Percentiles rank a stretch among this genome's conserved stretches.
Conservation (phyloP, 2,113 vertebrate species). For the Ochotona curzoniae region DNA sequence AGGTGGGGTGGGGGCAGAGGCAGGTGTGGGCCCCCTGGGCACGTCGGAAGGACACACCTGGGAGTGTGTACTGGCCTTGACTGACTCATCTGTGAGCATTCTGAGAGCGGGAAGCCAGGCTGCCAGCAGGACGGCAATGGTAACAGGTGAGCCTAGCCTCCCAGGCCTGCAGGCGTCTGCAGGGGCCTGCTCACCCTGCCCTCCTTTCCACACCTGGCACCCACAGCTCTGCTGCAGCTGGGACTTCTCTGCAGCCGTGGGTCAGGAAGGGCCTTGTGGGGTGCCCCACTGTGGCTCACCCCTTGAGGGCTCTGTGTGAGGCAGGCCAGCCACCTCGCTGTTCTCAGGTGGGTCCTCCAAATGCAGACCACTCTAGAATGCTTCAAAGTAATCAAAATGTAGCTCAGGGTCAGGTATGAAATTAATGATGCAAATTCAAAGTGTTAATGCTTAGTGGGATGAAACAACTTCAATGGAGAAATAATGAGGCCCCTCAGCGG, state of each 20-base stretch:
- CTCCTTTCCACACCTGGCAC: accelerated
- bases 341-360: constrained; percentile 20
- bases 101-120: too few relatives aligned
- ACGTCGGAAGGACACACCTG: too few relatives aligned
- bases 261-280: accelerated
- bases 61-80: too few relatives aligned
- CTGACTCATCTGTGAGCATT: too few relatives aligned
- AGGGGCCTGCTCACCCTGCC: accelerated
- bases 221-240: accelerated
- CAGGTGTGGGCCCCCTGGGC: background rate
- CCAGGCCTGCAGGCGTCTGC: background rate
- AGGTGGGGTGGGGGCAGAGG: too few relatives aligned
- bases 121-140: too few relatives aligned
- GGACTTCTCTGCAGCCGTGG: accelerated
- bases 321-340: accelerated
- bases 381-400: constrained; percentile 79
- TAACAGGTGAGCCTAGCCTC: too few relatives aligned
- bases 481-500: constrained; percentile 56
- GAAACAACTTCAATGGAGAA: constrained; percentile 70
- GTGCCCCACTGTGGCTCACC: too few relatives aligned
- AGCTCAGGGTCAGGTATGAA: constrained; percentile 78
- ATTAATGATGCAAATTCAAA: constrained; percentile 78
- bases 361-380: constrained; percentile 54
- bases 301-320: background rate
- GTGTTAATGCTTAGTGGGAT: constrained; percentile 62